Conservation (phyloP, 1,140 invertebrate species). For the Geopemphigus sp. region DNA sequence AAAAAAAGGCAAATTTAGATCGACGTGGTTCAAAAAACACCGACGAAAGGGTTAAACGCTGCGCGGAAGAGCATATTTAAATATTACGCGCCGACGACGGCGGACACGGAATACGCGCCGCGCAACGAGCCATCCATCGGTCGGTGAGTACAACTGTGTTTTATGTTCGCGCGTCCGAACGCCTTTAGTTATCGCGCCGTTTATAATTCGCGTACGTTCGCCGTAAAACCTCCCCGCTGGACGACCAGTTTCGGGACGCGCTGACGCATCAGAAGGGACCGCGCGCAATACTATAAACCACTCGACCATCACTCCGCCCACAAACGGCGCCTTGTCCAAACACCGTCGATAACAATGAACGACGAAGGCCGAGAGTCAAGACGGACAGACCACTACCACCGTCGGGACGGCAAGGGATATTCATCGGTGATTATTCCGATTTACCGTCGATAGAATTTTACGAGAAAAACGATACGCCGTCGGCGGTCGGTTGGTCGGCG, state of each 20-base stretch:
- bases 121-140: neutral
- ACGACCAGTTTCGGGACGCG: neutral
- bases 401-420: too few relatives aligned
- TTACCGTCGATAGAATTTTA: too few relatives aligned
- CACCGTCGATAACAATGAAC: conserved; percentile 7
- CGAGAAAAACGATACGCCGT: too few relatives aligned
- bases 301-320: conserved; percentile 28
- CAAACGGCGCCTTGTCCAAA: conserved; percentile 15
- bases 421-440: too few relatives aligned
- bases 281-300: neutral
- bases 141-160: conserved; percentile 6
- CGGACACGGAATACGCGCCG: conserved; percentile 4
- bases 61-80: conserved; percentile 33
- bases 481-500: too few relatives aligned
- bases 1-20: conserved; percentile 41
- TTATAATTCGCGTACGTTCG: too few relatives aligned
- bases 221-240: too few relatives aligned
- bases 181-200: too few relatives aligned
- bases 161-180: too few relatives aligned
- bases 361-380: too few relatives aligned
- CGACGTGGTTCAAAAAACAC: conserved; percentile 47
- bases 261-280: neutral
- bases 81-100: conserved; percentile 27
- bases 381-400: too few relatives aligned
- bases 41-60: conserved; percentile 45